phyloP scores from a whole-genome alignment of 1,140 invertebrate genomes.

The Leptinotarsa defecta region DNA sequence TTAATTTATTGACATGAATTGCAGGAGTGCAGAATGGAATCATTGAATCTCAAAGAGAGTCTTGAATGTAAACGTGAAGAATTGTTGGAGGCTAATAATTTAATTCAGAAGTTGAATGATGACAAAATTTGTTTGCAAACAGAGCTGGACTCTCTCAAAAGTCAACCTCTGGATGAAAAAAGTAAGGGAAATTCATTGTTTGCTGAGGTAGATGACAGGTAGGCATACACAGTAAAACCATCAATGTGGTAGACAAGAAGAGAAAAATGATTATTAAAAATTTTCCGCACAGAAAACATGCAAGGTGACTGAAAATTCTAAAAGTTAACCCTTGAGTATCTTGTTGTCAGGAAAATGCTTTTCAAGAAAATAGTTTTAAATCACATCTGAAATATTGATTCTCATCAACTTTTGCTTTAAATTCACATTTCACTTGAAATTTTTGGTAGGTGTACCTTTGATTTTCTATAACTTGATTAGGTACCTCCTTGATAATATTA shows the following conservation, averaged over 20 bases:
- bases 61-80: conserved; percentile 38
- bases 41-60: conserved; percentile 34
- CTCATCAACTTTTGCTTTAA: not conserved
- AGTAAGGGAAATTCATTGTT: conserved; percentile 50
- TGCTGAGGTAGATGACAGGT: conserved; percentile 50
- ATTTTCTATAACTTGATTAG: too few species aligned
- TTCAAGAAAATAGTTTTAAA: not conserved
- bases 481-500: too few species aligned
- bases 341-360: not conserved
- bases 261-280: too few species aligned
- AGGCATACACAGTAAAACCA: not conserved
- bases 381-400: not conserved
- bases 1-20: not conserved
- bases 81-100: conserved; percentile 34
- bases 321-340: too few species aligned
- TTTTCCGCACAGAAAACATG: too few species aligned
- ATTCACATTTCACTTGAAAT: not conserved
- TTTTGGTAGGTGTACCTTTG: not conserved
- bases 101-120: conserved; percentile 42
- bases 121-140: conserved; percentile 36
- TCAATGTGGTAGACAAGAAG: too few species aligned
- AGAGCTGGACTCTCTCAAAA: conserved; percentile 43
- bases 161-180: conserved; percentile 38
- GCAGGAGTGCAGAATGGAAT: conserved; percentile 32
- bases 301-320: too few species aligned